Conservation (phyloP, 2,888 invertebrate species). For the Altica lythri region DNA sequence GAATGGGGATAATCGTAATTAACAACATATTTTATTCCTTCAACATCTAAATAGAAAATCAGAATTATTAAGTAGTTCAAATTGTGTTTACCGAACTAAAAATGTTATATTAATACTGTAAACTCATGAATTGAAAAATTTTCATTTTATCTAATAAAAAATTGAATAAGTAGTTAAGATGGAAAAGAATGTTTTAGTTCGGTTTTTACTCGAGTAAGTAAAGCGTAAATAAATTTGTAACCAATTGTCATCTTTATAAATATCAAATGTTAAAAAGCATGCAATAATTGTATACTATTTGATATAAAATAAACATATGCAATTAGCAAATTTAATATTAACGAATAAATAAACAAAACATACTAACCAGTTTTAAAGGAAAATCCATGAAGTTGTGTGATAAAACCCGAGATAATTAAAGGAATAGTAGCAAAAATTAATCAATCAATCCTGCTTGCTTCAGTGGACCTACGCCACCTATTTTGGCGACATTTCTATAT, state of each 20-base stretch:
- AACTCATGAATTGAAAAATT: too few relatives aligned
- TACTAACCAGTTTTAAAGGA: conserved; percentile 52
- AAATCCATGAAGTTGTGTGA: conserved; percentile 48
- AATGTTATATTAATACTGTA: too few relatives aligned
- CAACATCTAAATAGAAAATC: conserved; percentile 74
- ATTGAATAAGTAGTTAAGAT: too few relatives aligned
- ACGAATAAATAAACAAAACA: conserved; percentile 24
- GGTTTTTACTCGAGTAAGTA: too few relatives aligned
- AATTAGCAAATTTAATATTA: too few relatives aligned
- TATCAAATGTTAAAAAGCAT: background rate
- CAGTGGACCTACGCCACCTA: conserved; percentile 50
- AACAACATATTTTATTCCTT: conserved; percentile 94
- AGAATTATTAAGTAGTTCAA: conserved; percentile 11
- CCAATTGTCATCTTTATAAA: too few relatives aligned
- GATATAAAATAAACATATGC: too few relatives aligned
- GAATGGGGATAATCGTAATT: conserved; percentile 96
- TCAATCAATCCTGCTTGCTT: conserved; percentile 48
- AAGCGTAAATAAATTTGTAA: too few relatives aligned
- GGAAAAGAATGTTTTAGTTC: too few relatives aligned
- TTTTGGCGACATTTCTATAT: conserved; percentile 28
- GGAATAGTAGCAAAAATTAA: conserved; percentile 49
- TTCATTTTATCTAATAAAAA: too few relatives aligned
- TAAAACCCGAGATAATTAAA: conserved; percentile 44
- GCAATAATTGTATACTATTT: background rate
- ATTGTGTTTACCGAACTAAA: conserved; percentile 15